Conservation (phyloP, 2,113 vertebrate species). For the Apeltes quadracus region DNA sequence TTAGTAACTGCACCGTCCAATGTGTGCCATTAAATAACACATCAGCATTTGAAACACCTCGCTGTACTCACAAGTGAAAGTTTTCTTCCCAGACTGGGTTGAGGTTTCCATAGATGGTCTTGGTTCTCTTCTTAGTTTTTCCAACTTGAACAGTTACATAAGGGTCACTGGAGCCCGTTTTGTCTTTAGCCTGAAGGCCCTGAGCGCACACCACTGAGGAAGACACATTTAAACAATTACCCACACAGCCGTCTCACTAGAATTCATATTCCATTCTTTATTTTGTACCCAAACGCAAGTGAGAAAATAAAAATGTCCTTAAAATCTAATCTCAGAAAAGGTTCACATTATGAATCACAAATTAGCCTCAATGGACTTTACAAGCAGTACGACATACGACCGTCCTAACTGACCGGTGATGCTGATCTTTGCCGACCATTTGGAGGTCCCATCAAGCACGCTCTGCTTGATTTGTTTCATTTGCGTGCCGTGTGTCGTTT, state of each 20-base stretch:
- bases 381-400: background rate
- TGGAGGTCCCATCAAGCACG: slow-evolving; percentile 95
- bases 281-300: background rate
- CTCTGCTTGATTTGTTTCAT: slow-evolving; percentile 99
- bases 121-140: slow-evolving; percentile 98
- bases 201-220: slow-evolving; percentile 91
- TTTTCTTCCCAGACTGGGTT: slow-evolving; percentile 98
- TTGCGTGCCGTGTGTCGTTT: slow-evolving; percentile 87
- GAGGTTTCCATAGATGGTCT: slow-evolving; percentile 98
- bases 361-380: background rate
- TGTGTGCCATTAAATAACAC: background rate
- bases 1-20: too few relatives aligned
- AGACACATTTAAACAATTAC: slow-evolving; percentile 17
- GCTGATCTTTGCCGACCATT: slow-evolving; percentile 98
- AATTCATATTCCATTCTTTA: too few relatives aligned
- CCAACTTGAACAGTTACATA: slow-evolving; percentile 98
- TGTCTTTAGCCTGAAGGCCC: slow-evolving; percentile 97
- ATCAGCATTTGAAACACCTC: background rate
- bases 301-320: slow-evolving; percentile 10
- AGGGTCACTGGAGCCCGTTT: slow-evolving; percentile 96
- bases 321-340: background rate
- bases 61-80: slow-evolving; percentile 93
- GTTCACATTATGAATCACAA: background rate
- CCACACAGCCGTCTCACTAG: background rate
- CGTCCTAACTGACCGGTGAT: slow-evolving; percentile 86